Evolutionary conservation across 2,113 vertebrate genomes (phyloP), one percentile per base, ranked within the genome.

Genomic region (Melanostigma gelatinosum): DNA sequence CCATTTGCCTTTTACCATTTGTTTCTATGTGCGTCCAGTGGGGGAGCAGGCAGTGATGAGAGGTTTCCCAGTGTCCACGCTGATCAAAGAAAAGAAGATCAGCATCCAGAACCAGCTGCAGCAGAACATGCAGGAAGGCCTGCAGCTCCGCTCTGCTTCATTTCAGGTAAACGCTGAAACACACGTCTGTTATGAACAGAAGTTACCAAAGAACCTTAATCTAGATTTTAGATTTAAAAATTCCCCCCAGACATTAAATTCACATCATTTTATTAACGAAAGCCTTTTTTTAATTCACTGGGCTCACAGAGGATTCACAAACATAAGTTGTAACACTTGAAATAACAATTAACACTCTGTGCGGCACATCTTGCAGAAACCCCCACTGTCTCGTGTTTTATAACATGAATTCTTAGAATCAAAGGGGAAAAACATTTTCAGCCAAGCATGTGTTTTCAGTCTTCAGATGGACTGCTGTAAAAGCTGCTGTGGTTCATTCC

Each of bases 81-180:
- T 99, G 76, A 98, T 96, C 4, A 99, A 99, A 93, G 98, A 99
- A 84, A 99, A 99, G 93, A 99, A 98, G 94, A 98, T 99, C 88
- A 97, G 95, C 44, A 94, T 98, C 77, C 98, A 98, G 92, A 99
- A 97, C 90, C 97, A 97, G 84, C 95, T 99, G 61, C 98, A 98
- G 86, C 98, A 98, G 92, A 96, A 95, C 84, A 97, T 97, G 96
- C 97, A 99, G 82, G 98, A 99, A 83, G 98, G 98, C 57, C 87
- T 99, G 36, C 97, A 99, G 92, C 96, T 99, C 79, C 95, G 97
- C 55, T 99, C 98, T 15, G 96, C 98, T 18, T 96, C 96, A 10
- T 98, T 98, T 91, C 98, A 99, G 97, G 98, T 99, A 93, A 52
- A 67, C 38, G 4, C 24, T 34, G 0, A 80, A 71, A 77, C 16